Evolutionary conservation across 2,888 invertebrate species (phyloP).

Genomic region (Agrilus cyanescens): DNA sequence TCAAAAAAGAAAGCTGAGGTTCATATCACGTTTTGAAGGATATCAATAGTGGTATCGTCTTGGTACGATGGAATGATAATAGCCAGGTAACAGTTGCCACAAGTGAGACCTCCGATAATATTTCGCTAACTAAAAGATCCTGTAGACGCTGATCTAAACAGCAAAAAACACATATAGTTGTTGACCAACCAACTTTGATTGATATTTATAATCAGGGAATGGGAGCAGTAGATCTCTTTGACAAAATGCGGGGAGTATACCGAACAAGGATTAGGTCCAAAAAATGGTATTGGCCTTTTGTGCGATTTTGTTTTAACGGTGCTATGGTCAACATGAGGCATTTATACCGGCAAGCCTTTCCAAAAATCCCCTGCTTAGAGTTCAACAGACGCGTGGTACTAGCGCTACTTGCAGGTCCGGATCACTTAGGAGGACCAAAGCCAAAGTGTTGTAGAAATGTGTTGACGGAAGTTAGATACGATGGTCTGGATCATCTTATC

Average conservation of each 20-base stretch:
- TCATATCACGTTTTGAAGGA: constrained; percentile 2
- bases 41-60: neutral
- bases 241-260: constrained; percentile 8
- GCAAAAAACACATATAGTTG: constrained; percentile 5
- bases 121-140: constrained; percentile 8
- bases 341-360: constrained; percentile 2
- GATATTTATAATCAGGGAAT: constrained; percentile 15
- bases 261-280: constrained; percentile 11
- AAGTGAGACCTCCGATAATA: constrained; percentile 5
- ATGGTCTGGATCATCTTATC: constrained; percentile 5
- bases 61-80: constrained; percentile 12
- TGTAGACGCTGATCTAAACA: constrained; percentile 13
- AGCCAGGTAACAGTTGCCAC: constrained; percentile 11
- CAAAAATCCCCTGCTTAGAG: constrained; percentile 7
- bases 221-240: constrained; percentile 15
- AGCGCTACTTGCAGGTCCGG: constrained; percentile 3
- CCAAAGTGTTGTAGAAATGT: constrained; percentile 3
- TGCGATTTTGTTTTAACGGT: constrained; percentile 15
- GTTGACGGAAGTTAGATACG: constrained; percentile 6
- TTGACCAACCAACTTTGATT: constrained; percentile 12
- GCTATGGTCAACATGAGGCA: constrained; percentile 10
- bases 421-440: constrained; percentile 2
- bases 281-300: constrained; percentile 17
- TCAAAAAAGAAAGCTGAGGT: constrained; percentile 6
- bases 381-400: constrained; percentile 4